Conservation (phyloP, 2,797 vertebrate species). For the Australoheros facetus region DNA sequence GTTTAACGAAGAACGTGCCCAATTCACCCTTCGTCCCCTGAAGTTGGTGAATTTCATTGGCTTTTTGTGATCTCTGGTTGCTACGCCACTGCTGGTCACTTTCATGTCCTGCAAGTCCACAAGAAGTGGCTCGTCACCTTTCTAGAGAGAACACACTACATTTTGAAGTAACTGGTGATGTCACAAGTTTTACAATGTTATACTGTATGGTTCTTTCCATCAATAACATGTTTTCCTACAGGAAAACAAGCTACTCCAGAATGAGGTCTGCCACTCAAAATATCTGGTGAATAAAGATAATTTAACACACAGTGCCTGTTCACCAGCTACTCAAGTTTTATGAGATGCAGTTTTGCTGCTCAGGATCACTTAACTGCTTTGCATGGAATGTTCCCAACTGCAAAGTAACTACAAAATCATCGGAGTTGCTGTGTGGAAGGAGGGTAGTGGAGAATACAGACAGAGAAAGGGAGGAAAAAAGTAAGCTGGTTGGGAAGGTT, state of each 20-base stretch:
- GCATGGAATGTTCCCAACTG: slow-evolving; percentile 37
- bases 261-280: not conserved
- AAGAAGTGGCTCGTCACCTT: not conserved
- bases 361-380: slow-evolving; percentile 21
- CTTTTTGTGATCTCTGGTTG: not conserved
- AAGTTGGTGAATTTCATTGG: not conserved
- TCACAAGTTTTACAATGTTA: not conserved
- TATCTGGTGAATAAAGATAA: not conserved
- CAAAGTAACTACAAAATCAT: slow-evolving; percentile 36
- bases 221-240: not conserved
- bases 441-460: slow-evolving; percentile 34
- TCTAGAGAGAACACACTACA: not conserved
- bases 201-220: not conserved
- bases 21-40: not conserved
- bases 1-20: not conserved
- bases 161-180: not conserved
- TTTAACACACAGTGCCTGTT: slow-evolving; percentile 1
- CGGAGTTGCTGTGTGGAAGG: slow-evolving; percentile 8
- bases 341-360: slow-evolving; percentile 17
- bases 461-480: slow-evolving; percentile 10
- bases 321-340: slow-evolving; percentile 9
- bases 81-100: not conserved
- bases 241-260: not conserved
- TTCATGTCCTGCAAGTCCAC: not conserved
- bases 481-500: slow-evolving; percentile 27